Percentiles rank a stretch among this genome's conserved stretches.
phyloP scores from a whole-genome alignment of 2,113 vertebrate genomes.

The Castor canadensis region DNA sequence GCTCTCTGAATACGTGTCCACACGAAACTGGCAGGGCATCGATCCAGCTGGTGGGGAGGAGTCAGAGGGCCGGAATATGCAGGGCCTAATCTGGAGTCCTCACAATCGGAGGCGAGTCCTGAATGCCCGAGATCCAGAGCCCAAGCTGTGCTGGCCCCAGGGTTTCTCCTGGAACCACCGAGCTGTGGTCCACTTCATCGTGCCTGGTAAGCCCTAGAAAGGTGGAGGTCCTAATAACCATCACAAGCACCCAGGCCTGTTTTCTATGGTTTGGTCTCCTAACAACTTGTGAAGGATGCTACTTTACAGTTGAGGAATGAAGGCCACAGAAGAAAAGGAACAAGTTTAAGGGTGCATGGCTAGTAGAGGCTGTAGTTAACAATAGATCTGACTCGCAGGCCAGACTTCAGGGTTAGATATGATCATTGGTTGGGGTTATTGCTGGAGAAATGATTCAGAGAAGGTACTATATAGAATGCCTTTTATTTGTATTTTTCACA shows the following conservation, averaged over 20 bases:
- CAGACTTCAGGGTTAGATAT: background rate
- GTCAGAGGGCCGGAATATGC: constrained; percentile 81
- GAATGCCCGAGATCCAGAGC: background rate
- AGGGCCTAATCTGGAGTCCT: constrained; percentile 73
- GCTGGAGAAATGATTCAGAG: background rate
- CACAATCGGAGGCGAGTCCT: constrained; percentile 25
- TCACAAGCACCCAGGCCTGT: background rate
- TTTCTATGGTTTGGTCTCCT: background rate
- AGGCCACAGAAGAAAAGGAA: background rate
- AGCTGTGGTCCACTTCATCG: constrained; percentile 91
- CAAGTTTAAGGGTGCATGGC: background rate
- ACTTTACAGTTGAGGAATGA: background rate
- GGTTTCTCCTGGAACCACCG: constrained; percentile 91
- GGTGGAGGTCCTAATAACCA: background rate
- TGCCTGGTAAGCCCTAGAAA: constrained; percentile 88
- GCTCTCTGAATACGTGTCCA: constrained; percentile 91
- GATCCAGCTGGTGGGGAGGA: background rate
- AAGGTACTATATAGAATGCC: background rate
- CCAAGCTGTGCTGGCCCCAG: constrained; percentile 91
- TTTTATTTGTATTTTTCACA: background rate
- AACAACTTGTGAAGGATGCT: background rate
- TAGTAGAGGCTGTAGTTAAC: background rate
- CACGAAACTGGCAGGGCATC: constrained; percentile 74
- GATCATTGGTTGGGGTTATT: no score
- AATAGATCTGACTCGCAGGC: background rate